These are phyloP conservation scores for Daktulosphaira vitifoliae DNA, from an alignment of 1,140 invertebrate genomes.

Conservation along the genomic window DNA sequence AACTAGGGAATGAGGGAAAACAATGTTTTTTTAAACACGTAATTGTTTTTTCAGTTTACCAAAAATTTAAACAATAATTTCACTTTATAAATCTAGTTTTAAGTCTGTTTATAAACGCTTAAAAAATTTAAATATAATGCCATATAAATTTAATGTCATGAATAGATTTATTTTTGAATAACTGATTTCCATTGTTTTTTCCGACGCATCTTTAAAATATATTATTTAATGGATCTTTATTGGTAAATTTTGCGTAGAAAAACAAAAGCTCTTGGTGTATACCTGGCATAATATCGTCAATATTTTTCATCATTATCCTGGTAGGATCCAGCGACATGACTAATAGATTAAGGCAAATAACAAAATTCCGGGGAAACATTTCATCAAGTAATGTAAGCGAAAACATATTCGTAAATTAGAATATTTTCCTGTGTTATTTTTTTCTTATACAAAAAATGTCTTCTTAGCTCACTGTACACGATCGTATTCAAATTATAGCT, in stretches of 20 bases:
- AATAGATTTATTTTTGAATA: background rate
- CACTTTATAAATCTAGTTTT: too few species aligned
- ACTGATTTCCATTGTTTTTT: too few species aligned
- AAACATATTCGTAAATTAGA: background rate
- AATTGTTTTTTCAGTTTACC: too few species aligned
- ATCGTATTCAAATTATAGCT: slow-evolving; percentile 27
- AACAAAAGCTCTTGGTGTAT: background rate
- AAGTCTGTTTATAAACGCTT: too few species aligned
- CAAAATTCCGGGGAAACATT: slow-evolving; percentile 16
- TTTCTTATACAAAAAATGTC: background rate
- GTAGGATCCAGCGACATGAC: slow-evolving; percentile 1
- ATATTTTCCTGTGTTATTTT: background rate
- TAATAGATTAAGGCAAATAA: background rate
- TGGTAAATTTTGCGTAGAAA: too few species aligned
- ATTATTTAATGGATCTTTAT: too few species aligned
- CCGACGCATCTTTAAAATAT: too few species aligned
- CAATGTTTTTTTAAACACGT: too few species aligned
- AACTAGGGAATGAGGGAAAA: too few species aligned
- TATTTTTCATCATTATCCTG: background rate
- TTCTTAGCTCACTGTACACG: slow-evolving; percentile 25
- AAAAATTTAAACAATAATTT: too few species aligned
- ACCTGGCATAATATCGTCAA: background rate
- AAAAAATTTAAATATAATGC: background rate
- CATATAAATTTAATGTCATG: background rate
- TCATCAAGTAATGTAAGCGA: slow-evolving; percentile 5